Evolutionary conservation across 2,113 vertebrate species (phyloP), one percentile per base, ranked within the genome.

Genomic region (Tachuris rubrigastra): DNA sequence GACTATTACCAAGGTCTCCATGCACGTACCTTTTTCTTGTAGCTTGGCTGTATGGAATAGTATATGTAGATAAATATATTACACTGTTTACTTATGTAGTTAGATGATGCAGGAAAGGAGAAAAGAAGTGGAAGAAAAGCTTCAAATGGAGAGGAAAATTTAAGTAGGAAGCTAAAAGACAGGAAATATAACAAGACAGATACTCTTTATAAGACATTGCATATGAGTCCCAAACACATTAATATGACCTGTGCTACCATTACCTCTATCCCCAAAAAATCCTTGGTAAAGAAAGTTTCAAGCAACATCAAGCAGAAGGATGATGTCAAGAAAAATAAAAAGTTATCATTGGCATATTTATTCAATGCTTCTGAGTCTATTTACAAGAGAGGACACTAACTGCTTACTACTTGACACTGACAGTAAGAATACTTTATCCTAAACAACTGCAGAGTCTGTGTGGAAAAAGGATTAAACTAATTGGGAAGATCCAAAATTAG

Each of bases 381-480:
- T 87, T 95, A 71, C 67, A 80, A 23, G 37, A 69, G 18, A 95
- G 33, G 69, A 89, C 59, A 76, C 44, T 71, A 59, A 46, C 62
- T 85, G 30, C 56, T 95, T 89, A 67, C 68, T 87, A 30, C 53
- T 90, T 91, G 87, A 73, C 92, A 87, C 59, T 68, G 63, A 75
- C 31, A 80, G 47, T 71, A 91, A 90, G 81, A 89, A 87, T 72
- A 74, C 50, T 93, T 96, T 93, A 92, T 95, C 85, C 83, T 89
- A 66, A 55, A 82, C 75, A 41, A 92, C 76, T 95, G 82, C 50
- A 80, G 62, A 69, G 30, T 89, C 41, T 95, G 87, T 78, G 52
- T 92, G 59, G 59, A 20, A 94, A 92, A 92, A 85, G 60, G 80
- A 96, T 97, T 95, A 93, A 90, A 41, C 89, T 96, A 90, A 95